A percentile compares a stretch with the other conserved stretches of the same genome.
These are phyloP conservation scores for Argyresthia albistria DNA, from an alignment of 2,888 invertebrate species.

Conservation along the genomic window DNA sequence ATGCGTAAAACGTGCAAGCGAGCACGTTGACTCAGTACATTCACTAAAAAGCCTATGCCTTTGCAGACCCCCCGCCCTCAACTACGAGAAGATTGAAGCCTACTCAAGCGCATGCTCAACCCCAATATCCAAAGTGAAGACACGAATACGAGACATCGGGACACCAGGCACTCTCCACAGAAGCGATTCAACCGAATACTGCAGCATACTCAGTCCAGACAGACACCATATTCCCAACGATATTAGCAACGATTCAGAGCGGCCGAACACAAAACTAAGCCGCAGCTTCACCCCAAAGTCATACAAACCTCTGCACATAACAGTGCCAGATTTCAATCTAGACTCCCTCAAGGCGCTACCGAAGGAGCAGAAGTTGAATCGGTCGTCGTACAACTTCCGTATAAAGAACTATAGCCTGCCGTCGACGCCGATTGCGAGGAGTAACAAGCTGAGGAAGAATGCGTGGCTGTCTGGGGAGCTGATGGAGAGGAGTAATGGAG, in stretches of 20 bases:
- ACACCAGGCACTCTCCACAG: constrained; percentile 48
- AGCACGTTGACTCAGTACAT: too few relatives aligned
- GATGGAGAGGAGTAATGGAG: constrained; percentile 16
- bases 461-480: constrained; percentile 68
- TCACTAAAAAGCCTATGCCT: too few relatives aligned
- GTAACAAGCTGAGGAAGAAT: constrained; percentile 65
- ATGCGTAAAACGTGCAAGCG: too few relatives aligned
- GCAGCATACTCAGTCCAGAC: constrained; percentile 59
- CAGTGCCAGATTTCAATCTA: constrained; percentile 55
- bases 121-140: constrained; percentile 43
- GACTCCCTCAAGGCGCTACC: constrained; percentile 46
- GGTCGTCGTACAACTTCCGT: constrained; percentile 59
- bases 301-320: constrained; percentile 59
- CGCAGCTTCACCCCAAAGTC: constrained; percentile 61
- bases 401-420: constrained; percentile 64
- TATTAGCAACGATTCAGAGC: constrained; percentile 24
- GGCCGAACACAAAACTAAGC: constrained; percentile 41
- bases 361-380: constrained; percentile 29
- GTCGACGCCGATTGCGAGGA: constrained; percentile 65
- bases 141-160: constrained; percentile 41
- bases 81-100: constrained; percentile 33
- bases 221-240: constrained; percentile 32
- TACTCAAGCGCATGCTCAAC: constrained; percentile 57
- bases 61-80: constrained; percentile 8
- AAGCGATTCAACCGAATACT: constrained; percentile 66